Evolutionary conservation across 1,140 invertebrate species (phyloP), one percentile per base, ranked within the genome.

Genomic region (Meloidogyne floridensis): DNA sequence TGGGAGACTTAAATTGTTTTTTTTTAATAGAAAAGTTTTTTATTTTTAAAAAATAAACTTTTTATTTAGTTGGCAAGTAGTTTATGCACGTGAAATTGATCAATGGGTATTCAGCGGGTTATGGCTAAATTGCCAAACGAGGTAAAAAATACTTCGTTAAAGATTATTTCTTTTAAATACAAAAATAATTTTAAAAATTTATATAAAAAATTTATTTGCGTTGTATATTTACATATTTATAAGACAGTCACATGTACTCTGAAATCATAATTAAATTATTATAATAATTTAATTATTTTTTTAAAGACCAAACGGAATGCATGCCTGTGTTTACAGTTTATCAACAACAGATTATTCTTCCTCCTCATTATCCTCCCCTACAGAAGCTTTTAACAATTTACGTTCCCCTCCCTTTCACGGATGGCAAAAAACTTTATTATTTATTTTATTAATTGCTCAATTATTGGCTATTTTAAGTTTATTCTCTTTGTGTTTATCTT

Each of bases 81-180:
- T 86, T 42, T 86, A 87, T 72, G 86, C 86, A 5, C 74, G 85
- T 47, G 85, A 86, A 54, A 75, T 86, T 11, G 75, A 87, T 71
- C 85, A 86, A 79, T 86, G 85, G 85, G 74, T 86, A 51, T 84
- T 88, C 51, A 87, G 84, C 51, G 85, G 85, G 0, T 69, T 85
- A 2, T 85, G 86, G 83, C 11, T 85, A 76, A 85, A 87, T 70
- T 85, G 86, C 53, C 86, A 87, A 73, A 85, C 84, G 0, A 84
- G 85, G 84, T 69, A 79, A 32, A 20, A 20, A 8, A n/a, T 20
- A 20, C 20, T 20, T 20, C 20, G 20, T 20, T 20, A 20, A 20
- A 20, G 20, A 20, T 20, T 20, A 20, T 20, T 20, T 20, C 20
- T 20, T 20, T 20, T 20, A 20, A 20, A 20, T 20, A 20, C 20